These are phyloP conservation scores for Ciconia maguari DNA, from an alignment of 2,113 vertebrate species.

Conservation along the genomic window DNA sequence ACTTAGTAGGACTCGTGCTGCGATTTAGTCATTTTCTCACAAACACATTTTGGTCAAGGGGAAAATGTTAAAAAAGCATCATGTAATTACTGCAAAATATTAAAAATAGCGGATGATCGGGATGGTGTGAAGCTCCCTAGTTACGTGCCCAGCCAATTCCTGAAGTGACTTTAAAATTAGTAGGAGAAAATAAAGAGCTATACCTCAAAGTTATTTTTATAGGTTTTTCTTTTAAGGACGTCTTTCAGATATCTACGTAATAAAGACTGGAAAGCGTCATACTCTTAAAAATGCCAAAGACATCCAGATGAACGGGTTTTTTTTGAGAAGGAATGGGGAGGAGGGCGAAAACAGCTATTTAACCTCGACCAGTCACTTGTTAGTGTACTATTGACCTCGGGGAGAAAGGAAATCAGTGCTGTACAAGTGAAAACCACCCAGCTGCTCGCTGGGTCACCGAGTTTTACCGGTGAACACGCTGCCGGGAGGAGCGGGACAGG, in stretches of 20 bases:
- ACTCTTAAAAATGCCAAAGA: neutral
- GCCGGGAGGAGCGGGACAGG: neutral
- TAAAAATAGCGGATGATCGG: accelerated
- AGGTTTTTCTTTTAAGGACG: neutral
- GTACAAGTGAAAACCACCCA: neutral
- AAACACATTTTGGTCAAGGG: neutral
- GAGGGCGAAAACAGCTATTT: neutral
- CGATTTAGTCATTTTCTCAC: neutral
- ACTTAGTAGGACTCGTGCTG: neutral
- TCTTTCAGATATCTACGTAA: neutral
- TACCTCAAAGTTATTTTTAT: neutral
- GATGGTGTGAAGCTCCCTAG: neutral
- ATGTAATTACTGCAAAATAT: neutral
- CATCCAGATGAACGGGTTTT: neutral
- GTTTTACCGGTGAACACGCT: no score
- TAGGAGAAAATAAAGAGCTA: neutral
- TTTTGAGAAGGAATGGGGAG: neutral
- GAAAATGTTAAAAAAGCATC: neutral
- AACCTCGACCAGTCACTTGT: neutral
- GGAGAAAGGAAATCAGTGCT: neutral
- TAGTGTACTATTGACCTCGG: accelerated
- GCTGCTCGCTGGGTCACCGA: accelerated
- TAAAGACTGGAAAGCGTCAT: neutral
- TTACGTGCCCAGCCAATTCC: neutral
- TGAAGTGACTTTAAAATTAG: neutral